These are phyloP conservation scores for Actinemys pallida DNA, from an alignment of 2,113 vertebrate genomes.

Conservation along the genomic window DNA sequence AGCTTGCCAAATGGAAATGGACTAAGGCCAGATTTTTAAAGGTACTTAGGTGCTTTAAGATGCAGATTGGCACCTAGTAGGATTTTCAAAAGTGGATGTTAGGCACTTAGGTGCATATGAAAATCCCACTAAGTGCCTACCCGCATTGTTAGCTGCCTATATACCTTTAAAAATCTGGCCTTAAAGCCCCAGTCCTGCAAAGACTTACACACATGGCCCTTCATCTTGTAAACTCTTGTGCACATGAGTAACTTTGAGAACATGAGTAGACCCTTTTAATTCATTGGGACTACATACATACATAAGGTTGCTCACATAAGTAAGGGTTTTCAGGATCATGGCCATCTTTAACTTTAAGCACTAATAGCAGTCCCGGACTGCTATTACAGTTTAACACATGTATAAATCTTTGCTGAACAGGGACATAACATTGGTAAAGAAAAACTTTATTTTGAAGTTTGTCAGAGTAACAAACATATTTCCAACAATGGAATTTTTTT, in stretches of 20 bases:
- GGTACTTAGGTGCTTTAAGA: accelerated
- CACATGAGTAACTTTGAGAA: conserved; percentile 18
- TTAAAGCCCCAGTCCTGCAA: neutral
- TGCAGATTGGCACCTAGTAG: neutral
- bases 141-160: neutral
- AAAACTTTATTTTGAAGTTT: neutral
- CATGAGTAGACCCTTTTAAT: neutral
- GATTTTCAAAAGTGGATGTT: neutral
- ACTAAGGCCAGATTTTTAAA: neutral
- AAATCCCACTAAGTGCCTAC: neutral
- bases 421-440: neutral
- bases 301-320: neutral
- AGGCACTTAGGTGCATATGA: neutral
- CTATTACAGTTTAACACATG: neutral
- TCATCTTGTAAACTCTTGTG: neutral
- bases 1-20: neutral
- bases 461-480: neutral
- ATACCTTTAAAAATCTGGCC: neutral
- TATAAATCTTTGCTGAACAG: neutral
- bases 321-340: conserved; percentile 8
- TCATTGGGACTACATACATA: neutral
- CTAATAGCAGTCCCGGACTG: conserved; percentile 24
- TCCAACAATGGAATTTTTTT: neutral
- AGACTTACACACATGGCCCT: neutral
- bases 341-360: conserved; percentile 14